phyloP scores from a whole-genome alignment of 2,797 vertebrate genomes.

The Pangasius krempfi region DNA sequence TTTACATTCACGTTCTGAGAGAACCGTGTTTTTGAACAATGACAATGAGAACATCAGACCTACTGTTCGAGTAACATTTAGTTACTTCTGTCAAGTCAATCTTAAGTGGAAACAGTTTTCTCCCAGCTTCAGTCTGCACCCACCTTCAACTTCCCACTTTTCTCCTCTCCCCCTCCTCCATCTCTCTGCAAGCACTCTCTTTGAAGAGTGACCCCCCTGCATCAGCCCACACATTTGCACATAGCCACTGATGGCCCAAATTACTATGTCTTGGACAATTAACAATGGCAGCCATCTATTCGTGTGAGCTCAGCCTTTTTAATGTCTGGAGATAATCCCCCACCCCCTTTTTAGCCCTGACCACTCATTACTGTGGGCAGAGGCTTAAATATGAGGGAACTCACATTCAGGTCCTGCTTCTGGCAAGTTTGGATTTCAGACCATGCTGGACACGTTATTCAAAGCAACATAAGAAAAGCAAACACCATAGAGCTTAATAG shows the following conservation, averaged over 20 bases:
- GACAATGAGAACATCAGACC: background rate
- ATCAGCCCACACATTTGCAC: constrained; percentile 47
- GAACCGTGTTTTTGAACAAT: background rate
- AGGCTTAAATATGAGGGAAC: constrained; percentile 33
- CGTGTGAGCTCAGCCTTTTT: constrained; percentile 27
- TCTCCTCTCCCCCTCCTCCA: constrained; percentile 7
- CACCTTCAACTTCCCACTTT: constrained; percentile 40
- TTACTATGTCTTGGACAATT: constrained; percentile 47
- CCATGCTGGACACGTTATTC: constrained; percentile 20
- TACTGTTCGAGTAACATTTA: background rate
- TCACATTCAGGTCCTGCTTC: background rate
- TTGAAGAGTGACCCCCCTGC: constrained; percentile 50
- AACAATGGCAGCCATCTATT: constrained; percentile 55
- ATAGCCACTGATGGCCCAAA: constrained; percentile 53
- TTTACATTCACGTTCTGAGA: background rate
- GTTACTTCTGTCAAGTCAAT: background rate
- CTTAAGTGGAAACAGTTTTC: constrained; percentile 17
- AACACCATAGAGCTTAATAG: constrained; percentile 2
- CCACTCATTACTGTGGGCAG: constrained; percentile 33
- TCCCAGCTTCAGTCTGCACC: constrained; percentile 35
- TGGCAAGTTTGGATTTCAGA: constrained; percentile 23
- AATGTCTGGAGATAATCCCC: constrained; percentile 53
- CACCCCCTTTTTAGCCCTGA: constrained; percentile 21
- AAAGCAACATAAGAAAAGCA: constrained; percentile 4
- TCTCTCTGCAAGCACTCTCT: constrained; percentile 36